Evolutionary conservation across 2,113 vertebrate genomes (phyloP).

Genomic region (Madoqua kirkii): DNA sequence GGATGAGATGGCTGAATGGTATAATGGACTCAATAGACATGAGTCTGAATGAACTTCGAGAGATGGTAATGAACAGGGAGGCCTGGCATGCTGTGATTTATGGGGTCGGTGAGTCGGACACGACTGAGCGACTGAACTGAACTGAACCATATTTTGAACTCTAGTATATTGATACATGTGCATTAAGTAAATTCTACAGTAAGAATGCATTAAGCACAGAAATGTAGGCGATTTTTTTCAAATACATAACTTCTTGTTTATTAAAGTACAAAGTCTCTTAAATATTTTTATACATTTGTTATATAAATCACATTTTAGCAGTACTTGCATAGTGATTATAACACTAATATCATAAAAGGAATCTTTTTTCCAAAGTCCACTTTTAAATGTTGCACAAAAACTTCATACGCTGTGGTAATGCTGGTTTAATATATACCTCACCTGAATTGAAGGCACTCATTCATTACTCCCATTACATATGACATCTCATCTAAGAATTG

Average conservation of each 20-base stretch:
- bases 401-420: rapidly evolving
- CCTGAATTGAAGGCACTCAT: not conserved
- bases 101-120: too few species aligned
- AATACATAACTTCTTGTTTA: not conserved
- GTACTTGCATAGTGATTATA: not conserved
- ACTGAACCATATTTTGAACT: not conserved
- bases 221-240: not conserved
- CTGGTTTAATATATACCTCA: not conserved
- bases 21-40: too few species aligned
- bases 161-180: not conserved
- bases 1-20: too few species aligned
- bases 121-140: too few species aligned
- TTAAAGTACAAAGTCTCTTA: not conserved
- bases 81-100: too few species aligned
- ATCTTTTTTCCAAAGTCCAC: not conserved
- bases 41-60: too few species aligned
- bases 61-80: too few species aligned
- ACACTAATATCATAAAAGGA: not conserved
- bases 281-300: not conserved
- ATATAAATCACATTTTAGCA: not conserved
- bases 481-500: not conserved
- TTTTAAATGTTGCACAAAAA: not conserved
- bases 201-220: not conserved
- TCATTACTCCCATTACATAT: not conserved
- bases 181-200: not conserved